Evolutionary conservation across 2,888 invertebrate genomes (phyloP), one percentile per base, ranked within the genome.

Genomic region (Phalangium opilio): DNA sequence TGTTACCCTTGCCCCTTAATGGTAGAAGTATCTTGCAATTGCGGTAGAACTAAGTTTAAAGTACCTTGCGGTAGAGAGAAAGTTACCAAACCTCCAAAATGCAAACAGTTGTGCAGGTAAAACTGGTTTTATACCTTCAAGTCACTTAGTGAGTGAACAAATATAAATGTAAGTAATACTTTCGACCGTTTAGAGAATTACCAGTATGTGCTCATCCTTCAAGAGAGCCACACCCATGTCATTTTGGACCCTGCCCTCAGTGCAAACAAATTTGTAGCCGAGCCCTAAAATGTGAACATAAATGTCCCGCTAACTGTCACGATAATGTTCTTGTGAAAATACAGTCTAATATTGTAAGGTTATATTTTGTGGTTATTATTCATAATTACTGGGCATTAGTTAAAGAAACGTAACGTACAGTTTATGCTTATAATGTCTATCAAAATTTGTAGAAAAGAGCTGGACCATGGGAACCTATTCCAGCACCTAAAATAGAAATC

Each of bases 1-100:
- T 89, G 89, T 62, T 87, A 84, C 64, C 87, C 87, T 0, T 89
- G 87, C 58, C 76, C 64, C 1, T 66, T 76, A 47, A 81, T 78
- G 3, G 77, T 77, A 55, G 73, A 79, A 2, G 72, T 79, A 11
- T 68, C 67, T 15, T 95, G 93, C 61, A 74, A 77, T 47, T 95
- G 93, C 64, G 84, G 86, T 41, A 72, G 71, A 49, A 85, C 84
- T 1, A 75, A 74, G 40, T 70, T 84, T 12, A 76, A 74, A 10
- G 84, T 91, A 1, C 85, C 87, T 0, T 95, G 93, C 67, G 91
- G 91, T 0, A 73, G 81, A 48, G 82, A 83, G 58, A 66, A 65
- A 47, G 75, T 75, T 47, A 79, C 80, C 0, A 80, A 78, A 58
- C 83, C 86, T 8, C 87, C 87, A 1, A 77, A 76, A 59, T 93